A percentile compares a stretch with the other conserved stretches of the same genome.
These are phyloP conservation scores for Microtus pennsylvanicus DNA, from an alignment of 2,113 vertebrate genomes.

Conservation along the genomic window DNA sequence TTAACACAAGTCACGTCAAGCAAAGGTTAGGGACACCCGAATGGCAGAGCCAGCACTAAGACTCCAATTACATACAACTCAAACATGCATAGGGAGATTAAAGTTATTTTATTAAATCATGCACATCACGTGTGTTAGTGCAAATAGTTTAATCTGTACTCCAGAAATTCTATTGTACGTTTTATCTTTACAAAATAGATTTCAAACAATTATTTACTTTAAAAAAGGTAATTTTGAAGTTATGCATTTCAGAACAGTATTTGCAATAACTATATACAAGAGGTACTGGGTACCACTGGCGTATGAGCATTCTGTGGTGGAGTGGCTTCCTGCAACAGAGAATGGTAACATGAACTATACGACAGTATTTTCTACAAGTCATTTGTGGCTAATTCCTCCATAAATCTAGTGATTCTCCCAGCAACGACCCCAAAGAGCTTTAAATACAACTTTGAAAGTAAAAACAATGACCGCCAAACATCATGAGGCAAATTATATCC, in stretches of 20 bases:
- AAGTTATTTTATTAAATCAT: conserved; percentile 97
- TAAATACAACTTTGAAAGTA: conserved; percentile 85
- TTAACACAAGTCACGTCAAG: conserved; percentile 62
- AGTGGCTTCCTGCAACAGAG: conserved; percentile 89
- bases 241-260: conserved; percentile 93
- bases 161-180: conserved; percentile 93
- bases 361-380: conserved; percentile 87
- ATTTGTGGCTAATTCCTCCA: conserved; percentile 85
- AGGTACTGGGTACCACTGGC: conserved; percentile 92
- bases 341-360: conserved; percentile 86
- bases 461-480: conserved; percentile 85
- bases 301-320: conserved; percentile 88
- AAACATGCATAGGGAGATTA: conserved; percentile 90
- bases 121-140: conserved; percentile 96
- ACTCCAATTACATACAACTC: conserved; percentile 88
- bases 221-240: conserved; percentile 93
- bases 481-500: conserved; percentile 86
- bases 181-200: conserved; percentile 97
- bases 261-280: conserved; percentile 95
- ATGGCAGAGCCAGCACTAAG: conserved; percentile 54
- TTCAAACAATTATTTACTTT: conserved; percentile 95
- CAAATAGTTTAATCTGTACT: conserved; percentile 95
- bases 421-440: conserved; percentile 85
- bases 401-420: conserved; percentile 86
- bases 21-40: conserved; percentile 35